phyloP scores from a whole-genome alignment of 2,797 vertebrate genomes.

The Falco naumanni region DNA sequence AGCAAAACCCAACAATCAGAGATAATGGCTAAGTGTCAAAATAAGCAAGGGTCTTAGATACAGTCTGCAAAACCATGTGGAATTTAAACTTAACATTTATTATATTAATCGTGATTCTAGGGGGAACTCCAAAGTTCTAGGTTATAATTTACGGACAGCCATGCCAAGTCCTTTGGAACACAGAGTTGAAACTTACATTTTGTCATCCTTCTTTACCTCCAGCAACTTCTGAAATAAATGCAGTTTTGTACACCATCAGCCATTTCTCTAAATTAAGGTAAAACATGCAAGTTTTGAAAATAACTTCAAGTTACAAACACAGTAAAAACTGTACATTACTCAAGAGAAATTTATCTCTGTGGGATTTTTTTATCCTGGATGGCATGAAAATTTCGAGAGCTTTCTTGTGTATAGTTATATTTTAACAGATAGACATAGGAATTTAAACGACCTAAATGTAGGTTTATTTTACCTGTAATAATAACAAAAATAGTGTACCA shows the following conservation, averaged over 20 bases:
- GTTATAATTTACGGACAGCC: not conserved
- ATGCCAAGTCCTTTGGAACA: not conserved
- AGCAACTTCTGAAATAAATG: not conserved
- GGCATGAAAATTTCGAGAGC: not conserved
- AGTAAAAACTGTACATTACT: not conserved
- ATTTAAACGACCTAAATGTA: not conserved
- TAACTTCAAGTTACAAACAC: not conserved
- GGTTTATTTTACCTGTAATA: not conserved
- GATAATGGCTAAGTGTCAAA: not conserved
- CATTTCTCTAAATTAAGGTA: not conserved
- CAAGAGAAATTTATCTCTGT: not conserved
- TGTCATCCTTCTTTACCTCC: not conserved
- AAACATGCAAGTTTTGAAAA: not conserved
- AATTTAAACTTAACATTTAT: not conserved
- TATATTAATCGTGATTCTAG: not conserved
- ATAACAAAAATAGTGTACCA: not conserved
- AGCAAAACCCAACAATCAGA: not conserved
- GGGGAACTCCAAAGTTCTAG: not conserved
- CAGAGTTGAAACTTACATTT: not conserved
- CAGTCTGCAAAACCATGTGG: not conserved
- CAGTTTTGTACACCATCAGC: not conserved
- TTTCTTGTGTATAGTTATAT: not conserved
- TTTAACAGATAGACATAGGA: not conserved
- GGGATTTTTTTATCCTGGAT: not conserved
- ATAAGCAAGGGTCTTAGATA: not conserved